These are phyloP conservation scores for Coptotermes formosanus DNA, from an alignment of 1,140 invertebrate species.

Conservation along the genomic window DNA sequence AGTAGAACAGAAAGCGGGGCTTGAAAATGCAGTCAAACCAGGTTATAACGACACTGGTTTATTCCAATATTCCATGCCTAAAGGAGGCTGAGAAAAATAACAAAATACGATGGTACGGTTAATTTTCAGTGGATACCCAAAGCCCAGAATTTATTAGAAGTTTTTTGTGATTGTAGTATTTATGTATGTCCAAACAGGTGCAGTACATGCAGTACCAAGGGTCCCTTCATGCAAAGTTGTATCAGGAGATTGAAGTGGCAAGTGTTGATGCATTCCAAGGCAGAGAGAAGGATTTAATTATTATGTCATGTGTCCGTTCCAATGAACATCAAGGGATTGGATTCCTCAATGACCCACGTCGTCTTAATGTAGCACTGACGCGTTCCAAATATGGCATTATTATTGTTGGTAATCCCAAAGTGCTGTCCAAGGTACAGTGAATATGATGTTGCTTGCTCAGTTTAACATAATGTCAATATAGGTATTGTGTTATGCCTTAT, in stretches of 20 bases:
- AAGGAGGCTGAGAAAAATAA: too few species aligned
- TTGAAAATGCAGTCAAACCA: too few species aligned
- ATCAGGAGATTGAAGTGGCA: constrained; percentile 98
- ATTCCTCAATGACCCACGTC: constrained; percentile 95
- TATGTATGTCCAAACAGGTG: constrained; percentile 46
- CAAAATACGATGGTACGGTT: too few species aligned
- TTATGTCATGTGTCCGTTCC: constrained; percentile 94
- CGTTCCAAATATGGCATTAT: constrained; percentile 98
- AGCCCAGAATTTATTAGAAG: neutral
- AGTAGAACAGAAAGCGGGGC: too few species aligned
- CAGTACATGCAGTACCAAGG: constrained; percentile 99
- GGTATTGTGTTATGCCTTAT: too few species aligned
- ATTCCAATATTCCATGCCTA: too few species aligned
- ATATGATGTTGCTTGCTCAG: too few species aligned
- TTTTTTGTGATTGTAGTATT: neutral
- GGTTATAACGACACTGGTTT: too few species aligned
- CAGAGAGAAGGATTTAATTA: constrained; percentile 98
- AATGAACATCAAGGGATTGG: constrained; percentile 92
- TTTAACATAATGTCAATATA: too few species aligned
- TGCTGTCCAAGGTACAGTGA: constrained; percentile 76
- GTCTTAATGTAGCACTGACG: constrained; percentile 97
- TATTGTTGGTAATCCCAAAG: constrained; percentile 98
- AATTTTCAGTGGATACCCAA: too few species aligned
- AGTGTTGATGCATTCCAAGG: constrained; percentile 99
- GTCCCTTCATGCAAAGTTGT: constrained; percentile 91